Base-by-base conservation (phyloP, 2,797 vertebrate species). In the Pseudopleuronectes americanus region DNA sequence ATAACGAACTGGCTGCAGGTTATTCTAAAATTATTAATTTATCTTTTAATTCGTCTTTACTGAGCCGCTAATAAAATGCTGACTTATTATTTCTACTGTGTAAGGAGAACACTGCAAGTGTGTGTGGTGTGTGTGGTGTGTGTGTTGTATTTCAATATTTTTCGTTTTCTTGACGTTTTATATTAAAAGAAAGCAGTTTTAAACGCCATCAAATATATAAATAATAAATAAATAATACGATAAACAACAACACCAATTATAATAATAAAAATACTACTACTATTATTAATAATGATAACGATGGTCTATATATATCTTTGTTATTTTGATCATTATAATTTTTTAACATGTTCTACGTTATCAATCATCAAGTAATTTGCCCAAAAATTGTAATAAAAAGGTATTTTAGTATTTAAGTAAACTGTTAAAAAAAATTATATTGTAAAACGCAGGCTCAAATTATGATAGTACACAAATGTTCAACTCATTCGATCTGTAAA, bases 1-100 rank as follows among this genome's bases (percentile, higher is more conserved):
- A 80, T 84, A 89, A 85, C 65, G 80, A 88, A 86, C 67, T 71
- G 53, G 54, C 71, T 72, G 70, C 59, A 57, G 70, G 49, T 80
- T 65, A 64, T 70, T 83, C 52, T 45, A 21, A 80, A 79, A 84
- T 84, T 76, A 84, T 79, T 77, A 58, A 85, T 84, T 71, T 85
- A 52, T 76, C 43, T 45, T 45, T 77, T 76, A 65, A 74, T 79
- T 80, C 68, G 68, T 49, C 65, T 66, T 77, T 60, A 33, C 43
- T 71, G 54, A 58, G 54, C 67, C 53, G 70, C 31, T 63, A 17
- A 16, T 56, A 59, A 81, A 72, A 83, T 17, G 49, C 63, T 64
- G 59, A 71, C 62, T 70, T 23, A 31, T 53, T 65, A 41, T 54
- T 57, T 72, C 33, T 36, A 64, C 22, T 45, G 57, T 13, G 3